Conservation (phyloP, 1,140 invertebrate genomes). For the Drosophila mayri region DNA sequence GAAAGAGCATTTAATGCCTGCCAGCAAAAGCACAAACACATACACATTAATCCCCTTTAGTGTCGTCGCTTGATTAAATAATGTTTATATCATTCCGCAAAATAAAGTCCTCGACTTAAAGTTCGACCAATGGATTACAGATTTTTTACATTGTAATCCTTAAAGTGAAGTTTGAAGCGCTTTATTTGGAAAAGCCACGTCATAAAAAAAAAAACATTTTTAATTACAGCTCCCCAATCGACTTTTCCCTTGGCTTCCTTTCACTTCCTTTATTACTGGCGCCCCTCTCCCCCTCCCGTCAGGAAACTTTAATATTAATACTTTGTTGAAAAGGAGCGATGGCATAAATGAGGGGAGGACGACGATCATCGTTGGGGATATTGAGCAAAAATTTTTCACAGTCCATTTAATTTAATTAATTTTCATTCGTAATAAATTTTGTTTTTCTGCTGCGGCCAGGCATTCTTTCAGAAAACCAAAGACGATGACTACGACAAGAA, state of each 20-base stretch:
- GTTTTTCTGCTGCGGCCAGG: conserved; percentile 47
- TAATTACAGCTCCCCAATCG: conserved; percentile 46
- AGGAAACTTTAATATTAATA: conserved; percentile 53
- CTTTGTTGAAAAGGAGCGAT: conserved; percentile 41
- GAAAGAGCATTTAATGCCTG: conserved; percentile 9
- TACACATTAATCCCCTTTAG: conserved; percentile 21
- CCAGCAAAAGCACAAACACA: background rate
- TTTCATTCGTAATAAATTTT: conserved; percentile 78
- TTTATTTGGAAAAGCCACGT: conserved; percentile 31
- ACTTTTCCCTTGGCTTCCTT: conserved; percentile 16
- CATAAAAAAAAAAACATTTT: conserved; percentile 39
- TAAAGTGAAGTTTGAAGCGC: conserved; percentile 37
- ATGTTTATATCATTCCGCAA: conserved; percentile 12
- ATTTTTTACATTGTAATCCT: conserved; percentile 33
- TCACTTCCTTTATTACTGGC: conserved; percentile 15
- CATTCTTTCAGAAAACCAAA: conserved; percentile 24
- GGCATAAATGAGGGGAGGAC: conserved; percentile 13
- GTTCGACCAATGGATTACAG: conserved; percentile 24
- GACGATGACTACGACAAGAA: conserved; percentile 21
- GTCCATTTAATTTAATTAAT: conserved; percentile 81
- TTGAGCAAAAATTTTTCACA: conserved; percentile 67
- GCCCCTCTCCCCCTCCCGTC: background rate
- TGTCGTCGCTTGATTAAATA: conserved; percentile 25
- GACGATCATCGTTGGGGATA: conserved; percentile 35
- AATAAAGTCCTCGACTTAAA: conserved; percentile 18